Evolutionary conservation across 30 jellyfish, hydroid and myxozoan genomes (phyloP).

Genomic region (Aurelia sp.): DNA sequence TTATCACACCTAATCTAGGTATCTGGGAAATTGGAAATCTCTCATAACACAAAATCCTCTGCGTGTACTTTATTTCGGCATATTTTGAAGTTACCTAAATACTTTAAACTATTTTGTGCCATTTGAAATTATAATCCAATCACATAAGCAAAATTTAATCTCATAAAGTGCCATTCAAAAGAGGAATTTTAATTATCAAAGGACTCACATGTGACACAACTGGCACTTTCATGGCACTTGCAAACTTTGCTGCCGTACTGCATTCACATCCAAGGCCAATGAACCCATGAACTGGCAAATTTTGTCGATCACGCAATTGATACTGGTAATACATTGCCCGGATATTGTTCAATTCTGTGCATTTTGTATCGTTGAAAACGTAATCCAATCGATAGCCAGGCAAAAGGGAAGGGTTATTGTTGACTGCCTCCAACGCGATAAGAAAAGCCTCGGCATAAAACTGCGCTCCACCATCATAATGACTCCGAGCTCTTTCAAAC

Average conservation of each 20-base stretch:
- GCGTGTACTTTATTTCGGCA: no score
- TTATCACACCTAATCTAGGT: no score
- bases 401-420: slow-evolving; percentile 56
- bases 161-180: not conserved
- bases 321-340: slow-evolving; percentile 71
- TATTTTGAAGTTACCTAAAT: no score
- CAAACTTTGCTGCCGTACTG: slow-evolving; percentile 73
- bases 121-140: no score
- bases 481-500: slow-evolving; percentile 22
- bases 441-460: slow-evolving; percentile 87
- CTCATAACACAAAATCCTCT: no score
- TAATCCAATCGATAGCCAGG: slow-evolving; percentile 74
- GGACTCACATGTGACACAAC: slow-evolving; percentile 80
- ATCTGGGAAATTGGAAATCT: no score
- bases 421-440: slow-evolving; percentile 78
- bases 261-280: slow-evolving; percentile 81
- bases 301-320: slow-evolving; percentile 21
- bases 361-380: slow-evolving; percentile 78
- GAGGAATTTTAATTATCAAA: not conserved
- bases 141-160: not conserved
- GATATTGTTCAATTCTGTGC: slow-evolving; percentile 72
- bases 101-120: not conserved
- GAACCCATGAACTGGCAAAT: slow-evolving; percentile 61
- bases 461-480: slow-evolving; percentile 61
- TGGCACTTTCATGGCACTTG: slow-evolving; percentile 78